Conservation (phyloP, 2,113 vertebrate genomes). For the Aptenodytes forsteri region DNA sequence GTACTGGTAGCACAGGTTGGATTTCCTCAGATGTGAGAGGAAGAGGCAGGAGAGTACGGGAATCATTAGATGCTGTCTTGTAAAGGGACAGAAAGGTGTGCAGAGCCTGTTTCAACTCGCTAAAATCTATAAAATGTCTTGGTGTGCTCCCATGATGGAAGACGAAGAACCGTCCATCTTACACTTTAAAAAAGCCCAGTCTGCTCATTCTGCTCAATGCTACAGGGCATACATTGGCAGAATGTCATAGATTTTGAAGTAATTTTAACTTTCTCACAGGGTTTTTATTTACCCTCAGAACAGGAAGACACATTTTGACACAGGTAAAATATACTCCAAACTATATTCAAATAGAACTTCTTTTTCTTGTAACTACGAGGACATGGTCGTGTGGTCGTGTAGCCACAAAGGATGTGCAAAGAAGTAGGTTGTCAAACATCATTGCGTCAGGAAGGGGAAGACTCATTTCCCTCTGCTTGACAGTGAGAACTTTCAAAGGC, state of each 20-base stretch:
- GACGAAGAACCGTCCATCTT: not conserved
- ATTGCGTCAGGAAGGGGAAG: not conserved
- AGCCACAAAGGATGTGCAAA: not conserved
- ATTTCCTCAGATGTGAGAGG: not conserved
- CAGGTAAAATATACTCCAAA: not conserved
- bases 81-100: not conserved
- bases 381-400: accelerated
- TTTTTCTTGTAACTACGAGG: not conserved
- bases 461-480: not conserved
- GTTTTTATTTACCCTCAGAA: not conserved
- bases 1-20: not conserved
- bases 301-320: not conserved
- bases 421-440: not conserved
- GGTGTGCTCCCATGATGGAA: not conserved
- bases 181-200: not conserved
- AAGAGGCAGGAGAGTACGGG: not conserved
- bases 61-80: not conserved
- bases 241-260: not conserved
- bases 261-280: not conserved
- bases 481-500: not conserved
- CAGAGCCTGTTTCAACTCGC: not conserved
- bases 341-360: not conserved
- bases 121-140: not conserved
- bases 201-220: not conserved
- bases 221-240: not conserved